These are phyloP conservation scores for Siniperca chuatsi DNA, from an alignment of 2,113 vertebrate genomes.

Conservation along the genomic window DNA sequence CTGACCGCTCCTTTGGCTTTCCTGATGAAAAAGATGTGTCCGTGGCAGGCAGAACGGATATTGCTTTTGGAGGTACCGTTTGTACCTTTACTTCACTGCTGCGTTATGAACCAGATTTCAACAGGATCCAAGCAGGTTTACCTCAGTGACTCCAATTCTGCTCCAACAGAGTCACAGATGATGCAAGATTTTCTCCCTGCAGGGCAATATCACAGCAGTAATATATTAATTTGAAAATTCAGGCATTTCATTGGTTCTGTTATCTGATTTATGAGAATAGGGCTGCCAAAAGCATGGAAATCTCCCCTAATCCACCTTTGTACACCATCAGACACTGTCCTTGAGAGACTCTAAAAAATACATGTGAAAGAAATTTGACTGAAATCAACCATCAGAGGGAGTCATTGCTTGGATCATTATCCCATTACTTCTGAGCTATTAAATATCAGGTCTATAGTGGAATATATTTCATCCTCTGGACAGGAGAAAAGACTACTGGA, in stretches of 20 bases:
- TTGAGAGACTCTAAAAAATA: background rate
- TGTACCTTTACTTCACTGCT: conserved; percentile 21
- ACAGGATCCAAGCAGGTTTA: conserved; percentile 25
- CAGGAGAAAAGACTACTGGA: background rate
- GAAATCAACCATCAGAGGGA: conserved; percentile 31
- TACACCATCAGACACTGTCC: conserved; percentile 5
- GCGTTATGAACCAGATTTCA: conserved; percentile 23
- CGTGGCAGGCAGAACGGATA: conserved; percentile 13
- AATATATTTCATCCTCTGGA: conserved; percentile 11
- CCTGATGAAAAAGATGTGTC: conserved; percentile 34
- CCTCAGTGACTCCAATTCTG: conserved; percentile 31
- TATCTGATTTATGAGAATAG: conserved; percentile 28
- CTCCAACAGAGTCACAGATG: conserved; percentile 40
- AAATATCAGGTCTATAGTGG: conserved; percentile 14
- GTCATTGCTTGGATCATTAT: conserved; percentile 19
- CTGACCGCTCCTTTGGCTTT: conserved; percentile 28
- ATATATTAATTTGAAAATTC: conserved; percentile 32
- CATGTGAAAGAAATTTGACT: background rate
- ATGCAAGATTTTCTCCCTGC: conserved; percentile 47
- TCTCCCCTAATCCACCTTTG: background rate
- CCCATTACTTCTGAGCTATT: conserved; percentile 18
- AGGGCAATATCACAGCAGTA: conserved; percentile 8
- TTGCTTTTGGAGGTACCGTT: conserved; percentile 24
- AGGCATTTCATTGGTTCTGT: conserved; percentile 33
- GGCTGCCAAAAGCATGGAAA: background rate